A percentile compares a stretch with the other conserved stretches of the same genome.
These are phyloP conservation scores for Odontophorus gujanensis DNA, from an alignment of 2,113 vertebrate genomes.

Conservation along the genomic window DNA sequence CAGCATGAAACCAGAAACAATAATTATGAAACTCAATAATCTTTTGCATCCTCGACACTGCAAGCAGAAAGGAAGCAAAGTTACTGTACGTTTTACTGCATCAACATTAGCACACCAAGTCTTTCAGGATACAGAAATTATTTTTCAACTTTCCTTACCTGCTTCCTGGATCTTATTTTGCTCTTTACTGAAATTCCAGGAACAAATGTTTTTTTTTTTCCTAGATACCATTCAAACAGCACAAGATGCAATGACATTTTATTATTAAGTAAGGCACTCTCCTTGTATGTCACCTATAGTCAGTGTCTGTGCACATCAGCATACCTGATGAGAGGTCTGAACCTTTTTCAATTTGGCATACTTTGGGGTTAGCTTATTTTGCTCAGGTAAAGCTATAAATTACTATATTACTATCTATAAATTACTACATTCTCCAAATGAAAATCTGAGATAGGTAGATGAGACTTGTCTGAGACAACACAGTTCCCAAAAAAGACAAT, in stretches of 20 bases:
- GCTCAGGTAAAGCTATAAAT: neutral
- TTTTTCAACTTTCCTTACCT: neutral
- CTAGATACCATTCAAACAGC: neutral
- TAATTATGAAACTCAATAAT: neutral
- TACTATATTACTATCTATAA: neutral
- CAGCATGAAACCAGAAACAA: neutral
- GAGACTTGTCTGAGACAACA: neutral
- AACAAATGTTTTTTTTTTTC: neutral
- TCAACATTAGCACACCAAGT: neutral
- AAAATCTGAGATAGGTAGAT: neutral
- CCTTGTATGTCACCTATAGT: neutral
- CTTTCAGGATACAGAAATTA: neutral
- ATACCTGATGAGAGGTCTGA: neutral
- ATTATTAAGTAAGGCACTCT: neutral
- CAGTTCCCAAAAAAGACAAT: neutral
- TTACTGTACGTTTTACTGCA: neutral
- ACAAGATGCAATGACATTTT: neutral
- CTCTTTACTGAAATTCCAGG: neutral
- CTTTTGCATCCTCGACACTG: neutral
- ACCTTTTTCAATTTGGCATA: neutral
- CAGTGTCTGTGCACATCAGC: neutral
- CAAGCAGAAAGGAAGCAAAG: neutral
- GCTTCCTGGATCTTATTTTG: neutral
- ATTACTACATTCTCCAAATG: constrained; percentile 16
- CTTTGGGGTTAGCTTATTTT: neutral